Evolutionary conservation across 2,113 vertebrate genomes (phyloP), one percentile per base, ranked within the genome.

Genomic region (Sphaerodactylus townsendi): DNA sequence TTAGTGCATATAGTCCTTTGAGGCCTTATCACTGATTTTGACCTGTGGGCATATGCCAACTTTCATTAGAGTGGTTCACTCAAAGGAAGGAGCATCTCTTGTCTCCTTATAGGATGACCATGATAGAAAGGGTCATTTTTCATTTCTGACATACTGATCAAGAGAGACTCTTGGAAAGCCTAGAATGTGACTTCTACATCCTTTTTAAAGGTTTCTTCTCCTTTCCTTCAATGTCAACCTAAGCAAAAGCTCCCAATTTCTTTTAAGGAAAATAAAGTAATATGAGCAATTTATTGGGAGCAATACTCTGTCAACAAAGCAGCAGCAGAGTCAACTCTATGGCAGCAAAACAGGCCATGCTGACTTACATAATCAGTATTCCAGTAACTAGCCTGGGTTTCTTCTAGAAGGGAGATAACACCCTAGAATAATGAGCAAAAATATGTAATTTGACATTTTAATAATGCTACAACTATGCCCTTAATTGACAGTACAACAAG

Each of bases 221-320:
- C 70, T 37, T 41, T 59, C 59, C 84, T 82, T 33, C 2, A 25
- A 21, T 14, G 30, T 33, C 78, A 72, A 62, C 86, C 71, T 0
- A 0, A 13, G 15, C 21, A 30, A 44, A 0, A 83, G 46, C 64
- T 85, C 70, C n/a, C 2, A 0, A 33, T 74, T 90, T 79, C 79
- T 66, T 37, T 10, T 39, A 83, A 83, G 83, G 84, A 71, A 41
- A 89, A 84, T 46, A 41, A 62, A 41, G 66, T 83, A 53, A 30
- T 68, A 86, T 44, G 72, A 25, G 44, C 65, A 46, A 64, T 1
- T 0, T 48, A 53, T 37, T 14, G 56, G 0, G 0, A 83, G 68
- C 1, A 0, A n/a, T 53, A 64, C 79, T 25, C 5, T 59, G 56
- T 37, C 4, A 48, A 46, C 50, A 72, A 81, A 81, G 15, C 28